These are phyloP conservation scores for Dryocosmus kuriphilus DNA, from an alignment of 2,888 invertebrate genomes.

Conservation along the genomic window DNA sequence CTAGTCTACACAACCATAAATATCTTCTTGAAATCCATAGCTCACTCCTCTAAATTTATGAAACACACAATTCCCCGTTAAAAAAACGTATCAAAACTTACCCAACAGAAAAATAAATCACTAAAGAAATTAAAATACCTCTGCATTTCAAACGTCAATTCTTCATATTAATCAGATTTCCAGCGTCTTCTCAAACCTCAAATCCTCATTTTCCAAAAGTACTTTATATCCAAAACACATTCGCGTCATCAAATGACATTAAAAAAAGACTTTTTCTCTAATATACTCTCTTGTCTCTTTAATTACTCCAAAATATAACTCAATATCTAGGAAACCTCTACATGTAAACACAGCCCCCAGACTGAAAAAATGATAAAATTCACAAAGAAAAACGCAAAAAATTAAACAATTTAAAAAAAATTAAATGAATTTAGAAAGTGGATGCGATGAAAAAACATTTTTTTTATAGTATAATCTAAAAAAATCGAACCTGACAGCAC, in stretches of 20 bases:
- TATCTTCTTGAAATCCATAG: not conserved
- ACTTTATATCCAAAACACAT: not conserved
- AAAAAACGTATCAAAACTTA: not conserved
- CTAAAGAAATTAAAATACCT: not conserved
- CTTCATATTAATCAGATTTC: not conserved
- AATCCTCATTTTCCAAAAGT: not conserved
- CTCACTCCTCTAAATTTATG: not conserved
- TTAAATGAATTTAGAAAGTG: not conserved
- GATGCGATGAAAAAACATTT: slow-evolving; percentile 2
- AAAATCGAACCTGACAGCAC: slow-evolving; percentile 40
- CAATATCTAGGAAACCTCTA: not conserved
- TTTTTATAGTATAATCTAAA: slow-evolving; percentile 5
- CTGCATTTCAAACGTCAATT: not conserved
- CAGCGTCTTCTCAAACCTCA: not conserved
- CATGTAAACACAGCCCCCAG: not conserved
- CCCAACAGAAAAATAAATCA: not conserved
- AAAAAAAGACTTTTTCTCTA: not conserved
- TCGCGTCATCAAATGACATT: not conserved
- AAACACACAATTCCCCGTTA: not conserved
- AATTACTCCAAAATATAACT: slow-evolving; percentile 30
- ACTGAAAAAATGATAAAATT: not conserved
- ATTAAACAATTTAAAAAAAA: not conserved
- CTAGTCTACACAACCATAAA: not conserved
- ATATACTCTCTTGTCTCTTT: not conserved
- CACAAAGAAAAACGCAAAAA: not conserved